Base-by-base conservation (phyloP, 1,140 invertebrate genomes). In the Belonocnema kinseyi region DNA sequence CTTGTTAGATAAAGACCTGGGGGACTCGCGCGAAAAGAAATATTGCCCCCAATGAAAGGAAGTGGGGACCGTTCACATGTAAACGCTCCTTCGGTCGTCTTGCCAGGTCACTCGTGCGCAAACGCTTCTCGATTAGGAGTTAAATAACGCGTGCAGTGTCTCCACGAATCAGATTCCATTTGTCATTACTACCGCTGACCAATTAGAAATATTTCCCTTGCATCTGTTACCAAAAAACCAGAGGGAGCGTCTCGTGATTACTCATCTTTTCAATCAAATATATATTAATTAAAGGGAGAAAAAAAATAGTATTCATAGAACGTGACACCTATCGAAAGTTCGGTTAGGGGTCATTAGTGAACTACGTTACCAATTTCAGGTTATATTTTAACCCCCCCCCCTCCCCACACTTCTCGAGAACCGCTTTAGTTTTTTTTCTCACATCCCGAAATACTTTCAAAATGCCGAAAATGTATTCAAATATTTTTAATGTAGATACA, bases 1-100 rank as follows among this genome's bases (percentile, higher is more conserved):
- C 90, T 91, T 91, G 90, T 91, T 91, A 91, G 90, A 91, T 91
- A 91, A 91, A 91, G 89, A 88, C 88, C 85, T 85, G 79, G 81
- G 86, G 85, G 82, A 85, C 86, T 89, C 84, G 86, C 40, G 54
- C 86, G 87, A 88, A 91, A 91, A 90, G 89, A 90, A 91, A 89
- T 91, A 91, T 90, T 89, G 87, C 88, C 79, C 80, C 82, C 82
- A 85, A 86, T 90, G 88, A 89, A 91, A 90, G 88, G 88, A 90
- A 89, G 85, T 80, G 84, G 83, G 83, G 85, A 84, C 85, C 84
- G 83, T 88, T 85, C 84, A 78, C 85, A 85, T 88, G 86, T 88
- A 88, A 88, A 88, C 80, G 85, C 84, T 88, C 79, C 82, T 87
- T 88, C 84, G 86, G 79, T 77, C 82, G 79, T 86, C 81, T 85